phyloP scores from a whole-genome alignment of 2,113 vertebrate genomes.

The Cavia aperea region DNA sequence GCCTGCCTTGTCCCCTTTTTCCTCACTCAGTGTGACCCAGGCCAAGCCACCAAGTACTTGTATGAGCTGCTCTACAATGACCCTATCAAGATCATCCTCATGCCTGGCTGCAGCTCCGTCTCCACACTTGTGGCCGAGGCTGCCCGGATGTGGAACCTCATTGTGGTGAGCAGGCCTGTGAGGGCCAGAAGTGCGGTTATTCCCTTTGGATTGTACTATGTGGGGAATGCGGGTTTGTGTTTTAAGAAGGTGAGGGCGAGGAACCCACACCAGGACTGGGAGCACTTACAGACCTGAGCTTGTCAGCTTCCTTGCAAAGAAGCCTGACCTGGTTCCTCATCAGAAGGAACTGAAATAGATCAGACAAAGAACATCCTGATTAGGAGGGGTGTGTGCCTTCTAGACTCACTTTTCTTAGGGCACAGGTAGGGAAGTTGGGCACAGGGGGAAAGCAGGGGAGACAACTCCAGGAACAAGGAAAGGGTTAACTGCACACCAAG shows the following conservation, averaged over 20 bases:
- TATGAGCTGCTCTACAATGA: conserved; percentile 95
- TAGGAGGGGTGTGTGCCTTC: not conserved
- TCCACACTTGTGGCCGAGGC: conserved; percentile 93
- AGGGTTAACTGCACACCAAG: not conserved
- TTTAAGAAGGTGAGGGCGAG: not conserved
- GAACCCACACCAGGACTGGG: not conserved
- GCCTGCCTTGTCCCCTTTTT: not conserved
- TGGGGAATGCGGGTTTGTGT: not conserved
- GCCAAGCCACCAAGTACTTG: conserved; percentile 91
- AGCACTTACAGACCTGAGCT: not conserved
- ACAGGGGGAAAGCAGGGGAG: not conserved
- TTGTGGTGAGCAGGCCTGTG: conserved; percentile 81
- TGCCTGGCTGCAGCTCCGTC: conserved; percentile 94
- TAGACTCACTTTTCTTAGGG: not conserved
- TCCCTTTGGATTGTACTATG: not conserved
- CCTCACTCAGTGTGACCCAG: conserved; percentile 85
- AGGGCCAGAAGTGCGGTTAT: not conserved
- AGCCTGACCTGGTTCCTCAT: not conserved
- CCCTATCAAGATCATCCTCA: conserved; percentile 95
- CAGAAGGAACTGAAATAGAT: not conserved
- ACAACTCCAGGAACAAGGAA: not conserved
- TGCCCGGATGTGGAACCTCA: conserved; percentile 97
- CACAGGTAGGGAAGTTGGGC: not conserved
- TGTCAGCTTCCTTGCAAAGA: not conserved
- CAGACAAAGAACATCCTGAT: not conserved